Base-by-base conservation (phyloP, 2,797 vertebrate species). In the Clarias laeviceps region DNA sequence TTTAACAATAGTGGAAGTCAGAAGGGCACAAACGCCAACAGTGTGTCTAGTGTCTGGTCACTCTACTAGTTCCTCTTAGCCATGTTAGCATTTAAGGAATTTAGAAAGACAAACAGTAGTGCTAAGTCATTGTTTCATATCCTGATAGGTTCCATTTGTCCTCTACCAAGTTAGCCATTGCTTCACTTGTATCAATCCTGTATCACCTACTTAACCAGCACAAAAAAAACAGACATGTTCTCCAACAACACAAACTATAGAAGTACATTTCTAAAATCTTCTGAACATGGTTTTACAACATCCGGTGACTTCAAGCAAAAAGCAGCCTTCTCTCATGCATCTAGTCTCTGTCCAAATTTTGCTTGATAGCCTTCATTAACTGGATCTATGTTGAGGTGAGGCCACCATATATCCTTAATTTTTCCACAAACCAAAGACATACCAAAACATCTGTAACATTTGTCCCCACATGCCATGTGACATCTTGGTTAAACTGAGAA, bases 171-270 rank as follows among this genome's bases (percentile, higher is more conserved):
- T 50, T 50, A 37, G 45, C 65, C 80, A 68, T 56, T 69, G 45
- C 80, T 69, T 69, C 69, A 69, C 29, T 5, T 24, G 2, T 3
- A 24, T 56, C 20, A 14, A 69, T 56, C 50, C 50, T 69, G 45
- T 24, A 69, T 57, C 66, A 82, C 65, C 50, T 82, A 32, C 80
- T 69, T 54, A 82, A 82, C 65, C 80, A 80, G 61, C 79, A 56
- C 64, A 69, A 70, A 69, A n/a, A 56, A 37, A 61, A 45, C 9
- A 37, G 61, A 37, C 80, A 32, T 22, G 27, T 32, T 27, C 79
- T 56, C 40, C 79, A 68, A 27, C 61, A 54, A 32, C 37, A 68
- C 79, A 81, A 50, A 81, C 27, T 12, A 40, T 64, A 80, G 18
- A 66, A 68, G 24, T 4, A 14, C 64, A 82, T 56, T 34, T 56